Percentiles rank a stretch among this genome's conserved stretches.
phyloP scores from a whole-genome alignment of 2,888 invertebrate genomes.

The Labia minor region DNA sequence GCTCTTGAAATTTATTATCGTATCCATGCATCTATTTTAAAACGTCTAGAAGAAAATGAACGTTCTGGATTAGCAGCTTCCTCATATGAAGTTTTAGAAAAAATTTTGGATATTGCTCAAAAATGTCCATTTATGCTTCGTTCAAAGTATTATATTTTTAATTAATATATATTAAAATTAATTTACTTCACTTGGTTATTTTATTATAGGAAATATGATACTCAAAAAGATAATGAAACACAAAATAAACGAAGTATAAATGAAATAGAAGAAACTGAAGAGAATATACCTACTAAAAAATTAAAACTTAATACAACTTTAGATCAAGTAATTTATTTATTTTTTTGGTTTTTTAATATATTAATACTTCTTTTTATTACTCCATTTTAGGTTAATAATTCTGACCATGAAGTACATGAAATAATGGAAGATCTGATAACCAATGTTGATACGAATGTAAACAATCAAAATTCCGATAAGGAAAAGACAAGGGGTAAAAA shows the following conservation, averaged over 20 bases:
- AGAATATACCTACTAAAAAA: constrained; percentile 22
- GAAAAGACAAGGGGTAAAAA: no score
- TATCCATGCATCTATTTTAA: constrained; percentile 79
- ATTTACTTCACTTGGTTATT: constrained; percentile 24
- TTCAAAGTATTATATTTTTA: constrained; percentile 20
- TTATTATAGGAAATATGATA: constrained; percentile 27
- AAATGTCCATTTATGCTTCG: constrained; percentile 41
- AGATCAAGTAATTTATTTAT: constrained; percentile 21
- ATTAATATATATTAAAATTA: background rate
- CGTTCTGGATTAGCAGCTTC: constrained; percentile 43
- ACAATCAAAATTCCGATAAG: constrained; percentile 28
- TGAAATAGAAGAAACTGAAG: constrained; percentile 28
- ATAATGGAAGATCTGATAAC: constrained; percentile 25
- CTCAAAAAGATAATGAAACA: constrained; percentile 29
- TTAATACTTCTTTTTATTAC: background rate
- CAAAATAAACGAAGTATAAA: constrained; percentile 31
- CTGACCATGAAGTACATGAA: constrained; percentile 33
- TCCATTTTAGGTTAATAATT: constrained; percentile 23
- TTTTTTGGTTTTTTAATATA: background rate
- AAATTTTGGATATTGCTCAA: constrained; percentile 43
- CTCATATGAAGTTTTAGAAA: constrained; percentile 47
- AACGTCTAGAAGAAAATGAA: constrained; percentile 68
- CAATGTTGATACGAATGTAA: constrained; percentile 28
- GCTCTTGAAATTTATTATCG: constrained; percentile 76
- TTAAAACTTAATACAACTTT: background rate